Base-by-base conservation (phyloP, 2,797 vertebrate species). In the Tachyglossus aculeatus region DNA sequence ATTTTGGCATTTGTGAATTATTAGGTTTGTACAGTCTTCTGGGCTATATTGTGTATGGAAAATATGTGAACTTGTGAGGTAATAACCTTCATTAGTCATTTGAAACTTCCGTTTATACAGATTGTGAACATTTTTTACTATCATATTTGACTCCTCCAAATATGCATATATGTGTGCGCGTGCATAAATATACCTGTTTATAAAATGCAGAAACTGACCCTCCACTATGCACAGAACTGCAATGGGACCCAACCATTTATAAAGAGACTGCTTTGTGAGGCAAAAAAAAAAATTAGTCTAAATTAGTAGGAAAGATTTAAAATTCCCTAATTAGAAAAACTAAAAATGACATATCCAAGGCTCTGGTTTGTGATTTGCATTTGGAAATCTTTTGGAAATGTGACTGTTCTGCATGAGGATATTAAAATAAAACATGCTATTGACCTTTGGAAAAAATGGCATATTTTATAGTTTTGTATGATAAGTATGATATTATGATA, bases 31-130 rank as follows among this genome's bases (percentile, higher is more conserved):
- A 36, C 25, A 22, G 74, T 74, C 29, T 67, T 70, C 37, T 71
- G 67, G 32, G 78, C 60, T 76, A 24, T 25, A 22, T 39, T 34
- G 77, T 70, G 19, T 39, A 14, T 25, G 8, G 66, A 71, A 60
- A 68, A 66, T 57, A 9, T 76, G n/a, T 53, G 57, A 8, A 19
- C 18, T 41, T 22, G 16, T 69, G 45, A 63, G 40, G 29, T 41
- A 63, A 53, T 67, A 72, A 68, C 22, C n/a, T 57, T 74, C 9
- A 22, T 22, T 80, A 64, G 14, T 71, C 47, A 52, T 78, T 67
- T 25, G 27, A 73, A 58, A 31, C 70, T 76, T 77, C 45, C 51
- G 7, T 36, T 74, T 81, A 3, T 3, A 70, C 60, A 5, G 36
- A 71, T 27, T 65, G 56, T 74, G 53, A 40, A 9, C 33, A 14